Percentiles rank a stretch among this genome's conserved stretches.
Evolutionary conservation across 2,797 vertebrate genomes (phyloP).

Genomic region (Sylvia borin): DNA sequence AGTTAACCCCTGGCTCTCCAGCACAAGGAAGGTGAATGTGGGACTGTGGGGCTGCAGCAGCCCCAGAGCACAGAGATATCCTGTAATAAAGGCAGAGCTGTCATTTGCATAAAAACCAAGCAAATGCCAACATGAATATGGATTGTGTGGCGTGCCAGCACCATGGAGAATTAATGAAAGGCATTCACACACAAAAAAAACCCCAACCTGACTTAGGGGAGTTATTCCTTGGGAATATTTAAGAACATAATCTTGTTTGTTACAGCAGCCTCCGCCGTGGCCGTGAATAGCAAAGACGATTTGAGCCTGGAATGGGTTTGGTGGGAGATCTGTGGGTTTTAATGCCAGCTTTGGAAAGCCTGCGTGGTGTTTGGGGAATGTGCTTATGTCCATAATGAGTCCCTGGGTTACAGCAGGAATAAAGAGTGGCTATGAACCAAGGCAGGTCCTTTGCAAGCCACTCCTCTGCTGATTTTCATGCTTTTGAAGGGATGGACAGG

Average conservation of each 20-base stretch:
- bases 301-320: slow-evolving; percentile 20
- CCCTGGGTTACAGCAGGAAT: background rate
- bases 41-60: background rate
- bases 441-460: background rate
- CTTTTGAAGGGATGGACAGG: background rate
- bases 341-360: slow-evolving; percentile 31
- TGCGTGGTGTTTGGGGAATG: background rate
- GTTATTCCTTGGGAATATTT: slow-evolving; percentile 58
- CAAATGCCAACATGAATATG: slow-evolving; percentile 62
- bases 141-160: slow-evolving; percentile 42
- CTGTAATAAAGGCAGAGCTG: background rate
- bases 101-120: slow-evolving; percentile 52
- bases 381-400: slow-evolving; percentile 43
- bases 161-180: slow-evolving; percentile 26
- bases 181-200: background rate
- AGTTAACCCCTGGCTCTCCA: background rate
- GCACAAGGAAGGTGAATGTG: background rate
- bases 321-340: slow-evolving; percentile 50
- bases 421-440: background rate
- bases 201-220: slow-evolving; percentile 4
- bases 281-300: slow-evolving; percentile 35
- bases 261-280: slow-evolving; percentile 30
- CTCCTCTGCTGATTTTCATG: background rate
- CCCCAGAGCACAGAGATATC: background rate
- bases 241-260: slow-evolving; percentile 65